Evolutionary conservation across 2,888 invertebrate species (phyloP), one percentile per base, ranked within the genome.

Genomic region (Mellilla xanthometata): DNA sequence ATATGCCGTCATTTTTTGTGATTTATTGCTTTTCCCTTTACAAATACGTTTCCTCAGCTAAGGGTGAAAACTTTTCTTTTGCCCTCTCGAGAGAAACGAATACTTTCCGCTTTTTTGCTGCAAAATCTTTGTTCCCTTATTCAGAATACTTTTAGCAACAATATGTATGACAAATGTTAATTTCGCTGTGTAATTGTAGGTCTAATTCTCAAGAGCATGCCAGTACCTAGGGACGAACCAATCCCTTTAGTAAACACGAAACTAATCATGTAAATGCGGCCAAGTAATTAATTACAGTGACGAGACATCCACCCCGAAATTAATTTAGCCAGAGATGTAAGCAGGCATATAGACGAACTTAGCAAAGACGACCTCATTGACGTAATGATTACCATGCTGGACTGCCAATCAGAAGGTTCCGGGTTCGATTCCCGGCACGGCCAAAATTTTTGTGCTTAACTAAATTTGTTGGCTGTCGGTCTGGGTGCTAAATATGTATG

Each of bases 1-100:
- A 75, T 73, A 63, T 60, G 68, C 71, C 66, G 61, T 65, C 64
- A 64, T 67, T 52, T 52, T 67, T 62, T 62, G 58, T 68, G 69
- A 78, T 72, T 76, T 72, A 76, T 72, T 70, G 56, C 67, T 59
- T 60, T 57, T 52, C 52, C 8, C 27, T 35, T 33, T 15, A 53
- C 58, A 12, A 49, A 41, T 49, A 45, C 33, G 29, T 45, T 45
- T 35, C 32, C 28, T 38, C 23, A 6, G 31, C 27, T 12, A 12
- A 22, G 22, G 12, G 22, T 24, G 19, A 34, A 48, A 45, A 35
- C 19, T 38, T 49, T 39, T 33, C 27, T 40, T 36, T 43, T 13
- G 10, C 31, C 11, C 12, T 33, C 29, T 28, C n/a, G 19, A 19
- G 35, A 28, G 28, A 8, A 22, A 28, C 19, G 19, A 9, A 4